Evolutionary conservation across 1,140 invertebrate genomes (phyloP).

Genomic region (Hycleus cichorii): DNA sequence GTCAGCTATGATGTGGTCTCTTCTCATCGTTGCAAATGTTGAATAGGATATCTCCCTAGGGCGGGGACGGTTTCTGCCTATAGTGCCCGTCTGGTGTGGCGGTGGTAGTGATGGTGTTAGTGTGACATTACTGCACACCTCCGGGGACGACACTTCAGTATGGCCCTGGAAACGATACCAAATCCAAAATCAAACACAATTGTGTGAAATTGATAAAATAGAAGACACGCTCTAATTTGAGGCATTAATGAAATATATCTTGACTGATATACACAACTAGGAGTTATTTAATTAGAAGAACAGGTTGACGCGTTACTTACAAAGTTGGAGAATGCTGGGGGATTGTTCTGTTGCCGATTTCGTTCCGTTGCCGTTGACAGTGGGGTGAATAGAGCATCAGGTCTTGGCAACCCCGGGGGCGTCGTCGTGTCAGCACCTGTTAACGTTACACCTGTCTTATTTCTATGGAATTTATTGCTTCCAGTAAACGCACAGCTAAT

Average conservation of each 20-base stretch:
- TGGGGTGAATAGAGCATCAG: constrained; percentile 40
- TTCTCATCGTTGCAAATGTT: constrained; percentile 38
- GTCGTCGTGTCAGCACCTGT: constrained; percentile 27
- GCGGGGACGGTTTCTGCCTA: constrained; percentile 32
- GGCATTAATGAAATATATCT: no score
- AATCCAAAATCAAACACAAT: not conserved
- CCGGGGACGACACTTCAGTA: constrained; percentile 19
- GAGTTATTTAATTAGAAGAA: constrained; percentile 19
- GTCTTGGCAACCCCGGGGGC: constrained; percentile 33
- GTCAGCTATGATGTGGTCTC: constrained; percentile 61
- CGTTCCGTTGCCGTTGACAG: constrained; percentile 1
- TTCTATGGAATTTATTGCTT: constrained; percentile 14
- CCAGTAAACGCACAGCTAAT: constrained; percentile 8
- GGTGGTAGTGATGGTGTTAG: not conserved
- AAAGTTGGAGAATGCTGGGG: constrained; percentile 29
- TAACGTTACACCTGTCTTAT: constrained; percentile 12
- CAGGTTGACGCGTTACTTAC: constrained; percentile 29
- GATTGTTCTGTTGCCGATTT: constrained; percentile 23
- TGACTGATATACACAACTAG: not conserved
- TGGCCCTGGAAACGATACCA: constrained; percentile 14
- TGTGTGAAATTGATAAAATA: not conserved
- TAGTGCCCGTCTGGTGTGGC: constrained; percentile 22
- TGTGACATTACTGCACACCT: constrained; percentile 6
- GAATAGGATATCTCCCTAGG: constrained; percentile 33
- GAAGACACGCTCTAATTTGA: no score